Conservation (phyloP, 2,797 vertebrate genomes). For the Bovichtus diacanthus region DNA sequence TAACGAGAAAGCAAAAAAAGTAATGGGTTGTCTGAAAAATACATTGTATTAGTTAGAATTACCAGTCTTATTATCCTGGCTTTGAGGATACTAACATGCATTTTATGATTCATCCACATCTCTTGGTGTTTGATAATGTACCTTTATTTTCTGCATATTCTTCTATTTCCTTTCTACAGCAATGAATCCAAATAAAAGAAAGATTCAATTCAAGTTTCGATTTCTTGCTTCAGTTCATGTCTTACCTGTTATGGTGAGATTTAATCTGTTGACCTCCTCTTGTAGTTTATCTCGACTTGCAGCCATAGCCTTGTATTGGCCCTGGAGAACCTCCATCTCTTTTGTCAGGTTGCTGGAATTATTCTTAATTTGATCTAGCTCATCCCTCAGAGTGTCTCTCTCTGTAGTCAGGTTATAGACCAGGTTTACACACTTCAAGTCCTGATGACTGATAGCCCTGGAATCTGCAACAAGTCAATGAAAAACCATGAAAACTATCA, state of each 20-base stretch:
- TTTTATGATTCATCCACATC: neutral
- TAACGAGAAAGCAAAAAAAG: neutral
- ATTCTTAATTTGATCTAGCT: slow-evolving; percentile 29
- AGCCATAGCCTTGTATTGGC: neutral
- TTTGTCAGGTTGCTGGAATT: slow-evolving; percentile 15
- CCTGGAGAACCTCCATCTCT: slow-evolving; percentile 35
- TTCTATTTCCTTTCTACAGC: neutral
- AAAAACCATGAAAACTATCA: neutral
- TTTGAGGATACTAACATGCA: neutral
- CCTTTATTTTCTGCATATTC: neutral
- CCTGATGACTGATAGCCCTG: neutral
- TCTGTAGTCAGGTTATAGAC: slow-evolving; percentile 23
- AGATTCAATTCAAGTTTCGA: neutral
- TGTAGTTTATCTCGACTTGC: slow-evolving; percentile 24
- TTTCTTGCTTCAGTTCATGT: neutral
- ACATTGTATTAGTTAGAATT: neutral
- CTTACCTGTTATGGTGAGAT: slow-evolving; percentile 22
- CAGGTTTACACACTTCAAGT: slow-evolving; percentile 14
- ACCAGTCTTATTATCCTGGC: neutral
- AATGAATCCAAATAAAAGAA: neutral
- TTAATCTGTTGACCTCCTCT: slow-evolving; percentile 3
- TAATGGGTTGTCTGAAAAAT: neutral
- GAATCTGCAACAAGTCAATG: slow-evolving; percentile 28
- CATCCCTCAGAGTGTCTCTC: slow-evolving; percentile 22
- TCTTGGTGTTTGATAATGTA: neutral